Percentiles rank a stretch among this genome's conserved stretches.
phyloP scores from a whole-genome alignment of 2,888 invertebrate genomes.

The Phragmatobia fuliginosa region DNA sequence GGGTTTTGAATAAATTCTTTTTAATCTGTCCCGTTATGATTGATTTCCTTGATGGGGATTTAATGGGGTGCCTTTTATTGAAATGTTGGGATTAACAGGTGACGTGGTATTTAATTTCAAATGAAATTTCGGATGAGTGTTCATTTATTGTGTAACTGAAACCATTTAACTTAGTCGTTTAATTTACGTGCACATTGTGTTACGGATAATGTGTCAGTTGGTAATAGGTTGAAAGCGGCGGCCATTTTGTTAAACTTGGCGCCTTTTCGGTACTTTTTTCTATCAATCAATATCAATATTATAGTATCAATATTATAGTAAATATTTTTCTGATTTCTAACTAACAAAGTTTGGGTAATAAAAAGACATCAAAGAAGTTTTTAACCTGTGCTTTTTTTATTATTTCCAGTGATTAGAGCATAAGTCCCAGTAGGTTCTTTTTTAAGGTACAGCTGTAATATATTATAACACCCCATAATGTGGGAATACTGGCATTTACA shows the following conservation, averaged over 20 bases:
- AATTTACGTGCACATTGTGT: background rate
- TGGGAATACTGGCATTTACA: conserved; percentile 34
- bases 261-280: background rate
- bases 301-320: too few relatives aligned
- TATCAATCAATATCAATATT: too few relatives aligned
- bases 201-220: background rate
- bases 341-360: too few relatives aligned
- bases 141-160: background rate
- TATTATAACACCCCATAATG: background rate
- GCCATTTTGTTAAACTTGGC: background rate
- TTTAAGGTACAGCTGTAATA: background rate
- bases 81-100: conserved; percentile 12
- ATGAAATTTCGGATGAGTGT: background rate
- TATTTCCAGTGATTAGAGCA: background rate
- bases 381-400: too few relatives aligned
- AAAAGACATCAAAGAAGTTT: too few relatives aligned
- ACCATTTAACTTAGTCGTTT: background rate
- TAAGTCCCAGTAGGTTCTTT: background rate
- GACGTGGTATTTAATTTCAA: conserved; percentile 12
- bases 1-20: conserved; percentile 19
- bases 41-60: conserved; percentile 22
- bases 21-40: conserved; percentile 22
- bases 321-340: too few relatives aligned
- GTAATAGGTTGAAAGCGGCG: background rate
- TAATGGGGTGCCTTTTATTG: conserved; percentile 19